Base-by-base conservation (phyloP, 2,888 invertebrate genomes). In the Drosophila dives region DNA sequence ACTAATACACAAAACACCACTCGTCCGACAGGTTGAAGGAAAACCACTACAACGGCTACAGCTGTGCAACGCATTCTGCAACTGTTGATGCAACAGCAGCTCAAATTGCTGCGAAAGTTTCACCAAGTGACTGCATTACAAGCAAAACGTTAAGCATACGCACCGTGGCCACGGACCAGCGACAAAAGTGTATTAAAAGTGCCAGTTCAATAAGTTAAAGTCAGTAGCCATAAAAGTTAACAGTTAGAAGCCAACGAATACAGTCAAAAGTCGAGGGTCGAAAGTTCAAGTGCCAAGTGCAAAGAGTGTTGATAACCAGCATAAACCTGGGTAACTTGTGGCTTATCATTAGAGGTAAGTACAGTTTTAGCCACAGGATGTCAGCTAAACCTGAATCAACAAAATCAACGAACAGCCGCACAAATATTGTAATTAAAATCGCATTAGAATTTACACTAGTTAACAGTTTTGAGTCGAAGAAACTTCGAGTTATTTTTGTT, bases 71-170 rank as follows among this genome's bases (percentile, higher is more conserved):
- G 92, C 72, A 91, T 92, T 79, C 75, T 91, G 77, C 90, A 92
- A 91, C 84, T 93, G 89, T 92, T 92, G 82, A 93, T 93, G 90
- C 91, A 91, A 92, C 78, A 91, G 86, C 92, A 93, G 90, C 90
- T 91, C 72, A 93, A 93, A 85, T 74, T 93, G 92, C 89, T 93
- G 86, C 92, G 92, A 54, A 91, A 91, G 76, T 88, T 92, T 75
- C 89, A 89, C 68, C 90, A 86, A 84, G 80, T 76, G 78, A 89
- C 86, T 86, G 89, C 91, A 74, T 85, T 91, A 4, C 38, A 55
- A 77, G 90, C 85, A 67, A 81, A 80, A 74, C 87, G 79, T 88
- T 89, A 90, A 81, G 74, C 42, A 90, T 85, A 86, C 81, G 89
- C 72, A 49, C 36, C 49, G 83, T 63, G 32, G 66, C 45, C 71